Evolutionary conservation across 2,797 vertebrate genomes (phyloP).

Genomic region (Phrynocephalus vlangalii): DNA sequence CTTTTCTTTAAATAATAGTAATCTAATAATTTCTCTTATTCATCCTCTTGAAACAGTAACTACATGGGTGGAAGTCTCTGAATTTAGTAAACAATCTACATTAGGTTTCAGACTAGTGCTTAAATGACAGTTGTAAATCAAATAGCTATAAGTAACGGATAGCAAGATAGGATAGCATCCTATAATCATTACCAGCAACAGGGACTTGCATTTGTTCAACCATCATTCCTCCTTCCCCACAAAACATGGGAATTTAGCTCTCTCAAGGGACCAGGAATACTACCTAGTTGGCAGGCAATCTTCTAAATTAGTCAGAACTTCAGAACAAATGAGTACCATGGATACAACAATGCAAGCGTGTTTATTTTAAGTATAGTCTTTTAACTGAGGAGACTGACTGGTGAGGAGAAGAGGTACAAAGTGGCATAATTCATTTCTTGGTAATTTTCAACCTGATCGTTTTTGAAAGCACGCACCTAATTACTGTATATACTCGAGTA

Average conservation of each 20-base stretch:
- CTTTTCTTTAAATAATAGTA: constrained; percentile 4
- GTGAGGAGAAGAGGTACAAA: not conserved
- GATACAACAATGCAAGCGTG: not conserved
- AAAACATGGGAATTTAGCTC: not conserved
- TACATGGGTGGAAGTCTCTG: not conserved
- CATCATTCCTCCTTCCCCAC: not conserved
- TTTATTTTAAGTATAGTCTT: not conserved
- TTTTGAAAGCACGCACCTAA: not conserved
- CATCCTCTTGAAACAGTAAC: not conserved
- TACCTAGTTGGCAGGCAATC: not conserved
- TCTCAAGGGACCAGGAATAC: not conserved
- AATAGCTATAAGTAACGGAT: not conserved
- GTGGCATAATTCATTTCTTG: not conserved
- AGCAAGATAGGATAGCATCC: no score
- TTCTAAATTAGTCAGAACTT: not conserved
- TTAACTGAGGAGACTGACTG: not conserved
- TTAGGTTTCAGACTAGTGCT: not conserved
- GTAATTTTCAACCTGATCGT: not conserved
- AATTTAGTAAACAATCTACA: not conserved
- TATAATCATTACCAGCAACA: not conserved
- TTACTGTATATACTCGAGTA: no score
- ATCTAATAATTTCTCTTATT: not conserved
- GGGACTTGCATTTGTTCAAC: not conserved
- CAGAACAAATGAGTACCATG: not conserved
- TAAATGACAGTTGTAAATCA: not conserved